These are phyloP conservation scores for Mormyrus lacerda DNA, from an alignment of 2,113 vertebrate species.

Conservation along the genomic window DNA sequence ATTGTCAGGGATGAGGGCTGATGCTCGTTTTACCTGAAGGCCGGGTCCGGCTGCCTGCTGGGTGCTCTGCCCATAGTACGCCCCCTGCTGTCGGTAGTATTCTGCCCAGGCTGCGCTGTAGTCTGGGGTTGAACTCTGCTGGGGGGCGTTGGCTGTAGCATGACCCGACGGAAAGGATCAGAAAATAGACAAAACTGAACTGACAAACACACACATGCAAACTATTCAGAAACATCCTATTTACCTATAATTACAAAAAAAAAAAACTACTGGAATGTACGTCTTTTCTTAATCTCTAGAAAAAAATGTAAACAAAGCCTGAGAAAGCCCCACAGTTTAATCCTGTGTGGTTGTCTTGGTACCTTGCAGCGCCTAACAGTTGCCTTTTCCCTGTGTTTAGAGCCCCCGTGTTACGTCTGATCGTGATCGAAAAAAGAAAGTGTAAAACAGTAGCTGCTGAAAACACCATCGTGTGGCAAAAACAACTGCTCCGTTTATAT, in stretches of 20 bases:
- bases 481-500: background rate
- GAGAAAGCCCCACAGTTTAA: background rate
- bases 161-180: conserved; percentile 65
- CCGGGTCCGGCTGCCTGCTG: conserved; percentile 86
- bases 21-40: conserved; percentile 70
- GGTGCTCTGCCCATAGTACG: conserved; percentile 86
- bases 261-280: background rate
- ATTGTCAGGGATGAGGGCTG: background rate
- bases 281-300: background rate
- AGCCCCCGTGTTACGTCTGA: background rate
- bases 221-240: background rate
- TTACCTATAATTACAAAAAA: background rate
- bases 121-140: conserved; percentile 83
- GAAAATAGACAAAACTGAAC: conserved; percentile 14
- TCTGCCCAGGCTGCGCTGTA: conserved; percentile 90
- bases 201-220: background rate
- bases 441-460: background rate
- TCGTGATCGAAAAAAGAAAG: background rate
- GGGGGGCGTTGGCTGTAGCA: conserved; percentile 70
- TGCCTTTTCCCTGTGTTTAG: background rate
- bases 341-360: background rate
- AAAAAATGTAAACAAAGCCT: background rate
- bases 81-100: conserved; percentile 89
- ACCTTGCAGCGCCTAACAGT: background rate
- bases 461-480: background rate